Evolutionary conservation across 1,140 invertebrate species (phyloP), one percentile per base, ranked within the genome.

Genomic region (Agrilus planipennis): DNA sequence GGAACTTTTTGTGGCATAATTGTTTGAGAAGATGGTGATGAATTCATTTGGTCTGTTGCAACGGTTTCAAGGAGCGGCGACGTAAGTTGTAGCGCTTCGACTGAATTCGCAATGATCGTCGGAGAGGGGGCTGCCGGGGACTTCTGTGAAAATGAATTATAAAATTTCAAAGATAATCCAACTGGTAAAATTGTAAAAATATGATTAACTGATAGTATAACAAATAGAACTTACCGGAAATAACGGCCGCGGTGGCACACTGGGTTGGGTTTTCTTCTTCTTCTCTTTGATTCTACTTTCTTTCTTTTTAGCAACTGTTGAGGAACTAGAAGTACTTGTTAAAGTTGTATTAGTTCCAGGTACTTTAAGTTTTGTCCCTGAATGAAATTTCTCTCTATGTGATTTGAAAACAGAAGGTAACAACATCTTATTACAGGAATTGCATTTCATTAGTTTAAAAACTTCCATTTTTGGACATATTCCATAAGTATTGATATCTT

Each of bases 381-480:
- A n/a, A n/a, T 31, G 34, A n/a, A 37, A 39, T 23, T 45, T 38
- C 12, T 39, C 22, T 20, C 21, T 40, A 34, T 48, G 46, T 34
- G 37, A 20, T 4, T 25, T 17, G 17, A 30, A 48, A 1, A 21
- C 42, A n/a, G 32, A 21, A 10, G 46, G 46, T 25, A 45, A 19
- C 30, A 48, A 12, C 18, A 48, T 34, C 29, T 37, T 48, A 11
- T 29, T 29, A 28, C 46, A 48, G 18, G 38, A 31, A 10, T 37
- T 39, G 19, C 46, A 48, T n/a, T 41, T 28, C 10, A 39, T 19
- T 14, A 48, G 17, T 10, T 45, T 38, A 5, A 28, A 15, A 4
- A 31, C 34, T 29, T 48, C 46, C 19, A 45, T 36, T 20, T 45
- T 48, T 3, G 46, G 46, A 20, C 22, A 48, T 6, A 14, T 2